Percentiles rank a stretch among this genome's conserved stretches.
phyloP scores from a whole-genome alignment of 2,888 invertebrate species.

The Quadriops clusia region DNA sequence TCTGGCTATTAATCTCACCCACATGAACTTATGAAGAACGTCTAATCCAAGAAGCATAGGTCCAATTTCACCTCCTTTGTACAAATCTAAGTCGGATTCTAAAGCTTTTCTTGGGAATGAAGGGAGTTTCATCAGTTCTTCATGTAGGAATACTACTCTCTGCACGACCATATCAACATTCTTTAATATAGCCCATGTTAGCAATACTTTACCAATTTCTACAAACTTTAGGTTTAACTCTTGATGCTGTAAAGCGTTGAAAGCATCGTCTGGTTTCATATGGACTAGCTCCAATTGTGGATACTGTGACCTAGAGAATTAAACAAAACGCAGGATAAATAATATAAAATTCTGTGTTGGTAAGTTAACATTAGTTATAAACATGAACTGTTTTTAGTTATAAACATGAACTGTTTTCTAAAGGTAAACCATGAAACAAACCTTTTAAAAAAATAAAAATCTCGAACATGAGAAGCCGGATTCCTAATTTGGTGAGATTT shows the following conservation, averaged over 20 bases:
- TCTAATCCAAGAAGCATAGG: slow-evolving; percentile 83
- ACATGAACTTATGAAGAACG: slow-evolving; percentile 96
- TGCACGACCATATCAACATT: slow-evolving; percentile 94
- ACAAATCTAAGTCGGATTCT: slow-evolving; percentile 89
- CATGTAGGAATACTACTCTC: slow-evolving; percentile 94
- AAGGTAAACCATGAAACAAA: too few relatives aligned
- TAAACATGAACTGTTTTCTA: too few relatives aligned
- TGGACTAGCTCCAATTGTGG: slow-evolving; percentile 90
- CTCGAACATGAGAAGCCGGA: slow-evolving; percentile 88
- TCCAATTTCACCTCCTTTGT: slow-evolving; percentile 80
- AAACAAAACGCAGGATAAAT: slow-evolving; percentile 91
- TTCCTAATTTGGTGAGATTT: slow-evolving; percentile 98
- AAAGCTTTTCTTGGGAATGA: slow-evolving; percentile 96
- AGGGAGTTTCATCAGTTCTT: slow-evolving; percentile 95
- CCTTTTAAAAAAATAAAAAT: slow-evolving; percentile 58
- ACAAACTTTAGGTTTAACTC: slow-evolving; percentile 89
- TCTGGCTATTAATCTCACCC: slow-evolving; percentile 90
- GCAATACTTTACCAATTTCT: slow-evolving; percentile 89
- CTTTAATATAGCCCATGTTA: slow-evolving; percentile 85
- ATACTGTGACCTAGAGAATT: slow-evolving; percentile 95
- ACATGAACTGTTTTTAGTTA: too few relatives aligned
- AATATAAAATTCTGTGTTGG: too few relatives aligned
- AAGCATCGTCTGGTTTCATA: slow-evolving; percentile 87
- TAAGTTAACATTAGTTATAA: too few relatives aligned
- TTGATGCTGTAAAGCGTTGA: slow-evolving; percentile 77